Conservation (phyloP, 2,888 invertebrate genomes). For the Tetanocera ferruginea region DNA sequence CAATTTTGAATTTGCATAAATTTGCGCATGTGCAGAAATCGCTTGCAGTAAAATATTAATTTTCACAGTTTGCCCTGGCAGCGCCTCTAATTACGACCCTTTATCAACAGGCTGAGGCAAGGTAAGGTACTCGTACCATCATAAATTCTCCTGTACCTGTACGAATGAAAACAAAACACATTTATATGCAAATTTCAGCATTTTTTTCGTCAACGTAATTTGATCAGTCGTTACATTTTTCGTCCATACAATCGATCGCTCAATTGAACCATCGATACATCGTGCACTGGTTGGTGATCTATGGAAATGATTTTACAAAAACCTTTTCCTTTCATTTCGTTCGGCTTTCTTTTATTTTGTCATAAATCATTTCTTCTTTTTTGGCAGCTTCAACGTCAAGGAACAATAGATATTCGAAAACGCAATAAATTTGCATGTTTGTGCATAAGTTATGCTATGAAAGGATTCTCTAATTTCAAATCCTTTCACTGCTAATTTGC, state of each 20-base stretch:
- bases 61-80: constrained; percentile 61
- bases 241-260: not conserved
- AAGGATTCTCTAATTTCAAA: constrained; percentile 51
- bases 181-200: constrained; percentile 37
- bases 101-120: constrained; percentile 2
- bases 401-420: constrained; percentile 39
- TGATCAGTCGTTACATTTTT: constrained; percentile 7
- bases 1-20: constrained; percentile 3
- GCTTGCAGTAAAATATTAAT: constrained; percentile 60
- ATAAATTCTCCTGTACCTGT: constrained; percentile 1
- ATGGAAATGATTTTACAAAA: constrained; percentile 17
- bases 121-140: not conserved
- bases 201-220: constrained; percentile 19
- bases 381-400: constrained; percentile 1
- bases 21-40: constrained; percentile 26
- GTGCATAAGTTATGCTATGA: constrained; percentile 34
- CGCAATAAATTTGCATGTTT: constrained; percentile 42
- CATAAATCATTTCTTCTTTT: constrained; percentile 42
- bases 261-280: not conserved
- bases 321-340: not conserved
- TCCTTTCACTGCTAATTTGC: constrained; percentile 53
- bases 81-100: constrained; percentile 46
- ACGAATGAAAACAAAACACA: not conserved
- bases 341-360: not conserved
- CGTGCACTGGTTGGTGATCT: not conserved